These are phyloP conservation scores for Agrotis segetum DNA, from an alignment of 2,888 invertebrate species.

Conservation along the genomic window DNA sequence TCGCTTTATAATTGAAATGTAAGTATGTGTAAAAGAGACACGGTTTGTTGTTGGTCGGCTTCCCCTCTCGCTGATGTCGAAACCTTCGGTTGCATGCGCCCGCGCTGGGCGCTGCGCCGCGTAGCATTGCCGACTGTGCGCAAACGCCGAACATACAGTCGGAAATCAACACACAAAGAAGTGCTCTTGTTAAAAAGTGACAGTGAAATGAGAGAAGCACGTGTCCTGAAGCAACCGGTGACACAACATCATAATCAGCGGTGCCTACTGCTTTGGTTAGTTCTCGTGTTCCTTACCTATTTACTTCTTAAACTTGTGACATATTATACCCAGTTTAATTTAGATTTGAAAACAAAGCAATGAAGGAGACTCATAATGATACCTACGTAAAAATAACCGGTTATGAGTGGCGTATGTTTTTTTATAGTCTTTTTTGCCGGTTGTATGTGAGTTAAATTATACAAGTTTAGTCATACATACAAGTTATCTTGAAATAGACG, in stretches of 20 bases:
- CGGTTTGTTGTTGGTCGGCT: slow-evolving; percentile 67
- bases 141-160: slow-evolving; percentile 78
- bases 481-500: slow-evolving; percentile 34
- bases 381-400: slow-evolving; percentile 47
- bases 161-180: slow-evolving; percentile 76
- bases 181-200: slow-evolving; percentile 82
- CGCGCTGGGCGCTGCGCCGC: slow-evolving; percentile 71
- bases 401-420: slow-evolving; percentile 57
- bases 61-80: slow-evolving; percentile 84
- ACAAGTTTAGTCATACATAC: slow-evolving; percentile 41
- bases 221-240: slow-evolving; percentile 49
- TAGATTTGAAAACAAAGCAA: slow-evolving; percentile 58
- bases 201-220: slow-evolving; percentile 75
- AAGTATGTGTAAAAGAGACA: slow-evolving; percentile 78
- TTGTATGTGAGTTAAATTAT: slow-evolving; percentile 27
- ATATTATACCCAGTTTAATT: background rate
- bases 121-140: slow-evolving; percentile 68
- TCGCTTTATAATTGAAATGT: slow-evolving; percentile 59
- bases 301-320: background rate
- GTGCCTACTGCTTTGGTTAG: slow-evolving; percentile 63
- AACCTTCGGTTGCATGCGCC: slow-evolving; percentile 85
- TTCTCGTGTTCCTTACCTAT: slow-evolving; percentile 20
- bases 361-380: slow-evolving; percentile 33
- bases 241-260: slow-evolving; percentile 24
- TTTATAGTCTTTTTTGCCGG: slow-evolving; percentile 40